Percentiles rank a stretch among this genome's conserved stretches.
Evolutionary conservation across 2,797 vertebrate genomes (phyloP).

Genomic region (Gymnodraco acuticeps): DNA sequence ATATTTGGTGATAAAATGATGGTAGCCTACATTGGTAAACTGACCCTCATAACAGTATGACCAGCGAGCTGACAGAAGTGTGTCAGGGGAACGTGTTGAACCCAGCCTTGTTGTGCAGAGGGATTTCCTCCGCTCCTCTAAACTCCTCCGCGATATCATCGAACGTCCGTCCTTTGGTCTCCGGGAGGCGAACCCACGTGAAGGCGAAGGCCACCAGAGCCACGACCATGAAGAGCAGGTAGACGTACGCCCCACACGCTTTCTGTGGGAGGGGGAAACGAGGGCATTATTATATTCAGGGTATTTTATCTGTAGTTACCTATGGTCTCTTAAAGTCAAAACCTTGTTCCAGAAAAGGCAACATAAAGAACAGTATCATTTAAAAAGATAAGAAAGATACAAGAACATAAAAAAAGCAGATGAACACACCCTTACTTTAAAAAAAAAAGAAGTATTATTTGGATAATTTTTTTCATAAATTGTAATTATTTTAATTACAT

Average conservation of each 20-base stretch:
- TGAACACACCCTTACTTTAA: too few relatives aligned
- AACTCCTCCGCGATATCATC: constrained; percentile 82
- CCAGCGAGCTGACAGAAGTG: neutral
- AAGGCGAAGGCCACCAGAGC: constrained; percentile 73
- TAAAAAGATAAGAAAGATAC: too few relatives aligned
- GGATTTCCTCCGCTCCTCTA: constrained; percentile 76
- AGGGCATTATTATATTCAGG: neutral
- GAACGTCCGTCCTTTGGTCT: constrained; percentile 84
- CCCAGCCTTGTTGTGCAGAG: constrained; percentile 75
- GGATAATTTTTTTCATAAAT: too few relatives aligned
- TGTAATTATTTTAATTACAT: too few relatives aligned
- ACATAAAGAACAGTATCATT: neutral
- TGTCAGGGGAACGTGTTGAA: constrained; percentile 85
- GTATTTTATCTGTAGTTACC: neutral
- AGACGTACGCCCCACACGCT: constrained; percentile 76
- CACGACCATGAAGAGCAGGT: constrained; percentile 79
- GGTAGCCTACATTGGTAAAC: neutral
- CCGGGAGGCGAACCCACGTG: constrained; percentile 79
- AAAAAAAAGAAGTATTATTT: too few relatives aligned
- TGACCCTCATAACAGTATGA: constrained; percentile 1
- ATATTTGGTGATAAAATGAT: neutral
- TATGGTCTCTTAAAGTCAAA: neutral
- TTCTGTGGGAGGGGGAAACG: constrained; percentile 61
- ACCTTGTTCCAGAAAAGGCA: neutral
- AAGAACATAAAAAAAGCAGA: too few relatives aligned